phyloP scores from a whole-genome alignment of 2,797 vertebrate species.

The Sphaeramia orbicularis region DNA sequence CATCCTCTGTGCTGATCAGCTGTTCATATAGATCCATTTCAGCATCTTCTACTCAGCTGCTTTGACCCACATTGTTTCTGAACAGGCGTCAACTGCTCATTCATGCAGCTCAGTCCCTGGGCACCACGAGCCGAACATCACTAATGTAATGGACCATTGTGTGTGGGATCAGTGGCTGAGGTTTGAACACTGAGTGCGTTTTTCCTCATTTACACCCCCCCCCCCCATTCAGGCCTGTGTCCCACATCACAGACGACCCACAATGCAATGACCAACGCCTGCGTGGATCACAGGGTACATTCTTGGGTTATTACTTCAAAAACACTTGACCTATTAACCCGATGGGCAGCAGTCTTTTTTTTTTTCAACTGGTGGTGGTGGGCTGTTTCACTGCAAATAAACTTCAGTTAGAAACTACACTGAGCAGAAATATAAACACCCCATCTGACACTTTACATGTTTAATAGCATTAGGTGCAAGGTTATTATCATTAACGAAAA shows the following conservation, averaged over 20 bases:
- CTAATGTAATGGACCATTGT: conserved; percentile 18
- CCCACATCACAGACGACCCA: neutral
- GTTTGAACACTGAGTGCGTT: conserved; percentile 11
- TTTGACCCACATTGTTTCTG: conserved; percentile 17
- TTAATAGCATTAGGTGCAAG: too few relatives aligned
- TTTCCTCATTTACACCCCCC: neutral
- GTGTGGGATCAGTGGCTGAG: conserved; percentile 12
- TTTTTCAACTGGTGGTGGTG: too few relatives aligned
- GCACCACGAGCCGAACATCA: conserved; percentile 1
- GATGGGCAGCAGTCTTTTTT: too few relatives aligned
- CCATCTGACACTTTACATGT: too few relatives aligned
- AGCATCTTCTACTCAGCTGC: neutral
- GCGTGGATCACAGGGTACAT: conserved; percentile 44
- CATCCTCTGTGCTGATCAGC: too few relatives aligned
- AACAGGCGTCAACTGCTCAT: neutral
- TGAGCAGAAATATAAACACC: too few relatives aligned
- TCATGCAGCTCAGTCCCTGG: neutral
- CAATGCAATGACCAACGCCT: conserved; percentile 9
- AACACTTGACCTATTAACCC: conserved; percentile 52
- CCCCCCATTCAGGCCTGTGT: neutral
- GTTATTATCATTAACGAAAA: too few relatives aligned
- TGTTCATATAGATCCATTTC: neutral
- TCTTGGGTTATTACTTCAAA: conserved; percentile 55
- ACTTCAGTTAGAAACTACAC: too few relatives aligned
- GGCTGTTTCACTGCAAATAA: conserved; percentile 13